phyloP scores from a whole-genome alignment of 2,113 vertebrate genomes.

The Malurus cyaneus region DNA sequence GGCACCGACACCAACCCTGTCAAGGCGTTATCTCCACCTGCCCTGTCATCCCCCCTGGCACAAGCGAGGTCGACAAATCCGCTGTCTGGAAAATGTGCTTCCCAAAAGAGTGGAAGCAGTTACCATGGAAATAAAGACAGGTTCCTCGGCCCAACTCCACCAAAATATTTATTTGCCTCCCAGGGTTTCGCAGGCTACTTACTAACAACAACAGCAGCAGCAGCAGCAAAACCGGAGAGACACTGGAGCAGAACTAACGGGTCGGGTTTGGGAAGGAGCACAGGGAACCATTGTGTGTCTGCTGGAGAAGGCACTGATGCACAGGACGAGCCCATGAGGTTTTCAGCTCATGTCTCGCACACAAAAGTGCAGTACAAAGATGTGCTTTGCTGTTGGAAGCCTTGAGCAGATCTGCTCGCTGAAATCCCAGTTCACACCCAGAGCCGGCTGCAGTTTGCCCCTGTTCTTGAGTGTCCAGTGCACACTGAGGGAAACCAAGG shows the following conservation, averaged over 20 bases:
- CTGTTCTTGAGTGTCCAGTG: neutral
- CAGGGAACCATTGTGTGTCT: neutral
- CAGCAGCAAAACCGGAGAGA: neutral
- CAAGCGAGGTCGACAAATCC: slow-evolving; percentile 28
- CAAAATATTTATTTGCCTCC: slow-evolving; percentile 63
- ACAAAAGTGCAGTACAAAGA: neutral
- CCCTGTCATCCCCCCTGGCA: neutral
- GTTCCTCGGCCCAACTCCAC: slow-evolving; percentile 63
- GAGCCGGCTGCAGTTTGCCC: neutral
- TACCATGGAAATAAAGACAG: slow-evolving; percentile 79
- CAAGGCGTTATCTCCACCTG: neutral
- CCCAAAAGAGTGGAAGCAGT: slow-evolving; percentile 57
- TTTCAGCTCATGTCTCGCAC: neutral
- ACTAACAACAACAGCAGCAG: neutral
- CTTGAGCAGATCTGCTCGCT: neutral
- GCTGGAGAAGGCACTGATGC: neutral
- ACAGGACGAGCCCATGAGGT: rapidly evolving
- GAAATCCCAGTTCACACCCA: neutral
- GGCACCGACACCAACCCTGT: rapidly evolving
- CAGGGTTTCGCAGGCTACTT: slow-evolving; percentile 38
- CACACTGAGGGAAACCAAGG: neutral
- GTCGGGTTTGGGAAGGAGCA: neutral
- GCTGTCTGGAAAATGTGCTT: slow-evolving; percentile 69
- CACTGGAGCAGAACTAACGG: neutral
- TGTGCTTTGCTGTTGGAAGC: neutral